These are phyloP conservation scores for Centropyge bicolor DNA, from an alignment of 2,797 vertebrate species.

Conservation along the genomic window DNA sequence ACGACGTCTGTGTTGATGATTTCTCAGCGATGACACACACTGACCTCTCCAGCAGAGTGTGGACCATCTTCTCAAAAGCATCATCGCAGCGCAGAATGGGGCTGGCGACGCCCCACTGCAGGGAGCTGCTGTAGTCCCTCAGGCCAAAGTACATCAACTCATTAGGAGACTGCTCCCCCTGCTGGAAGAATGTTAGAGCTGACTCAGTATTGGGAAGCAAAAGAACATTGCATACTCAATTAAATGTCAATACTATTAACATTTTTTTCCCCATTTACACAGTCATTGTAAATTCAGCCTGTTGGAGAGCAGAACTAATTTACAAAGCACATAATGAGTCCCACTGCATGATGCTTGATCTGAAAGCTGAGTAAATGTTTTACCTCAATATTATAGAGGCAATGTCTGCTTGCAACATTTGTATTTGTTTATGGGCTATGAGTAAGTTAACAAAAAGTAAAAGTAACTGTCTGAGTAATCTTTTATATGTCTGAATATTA, in stretches of 20 bases:
- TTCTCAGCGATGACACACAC: constrained; percentile 14
- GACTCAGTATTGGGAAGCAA: background rate
- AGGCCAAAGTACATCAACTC: constrained; percentile 95
- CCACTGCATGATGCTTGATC: background rate
- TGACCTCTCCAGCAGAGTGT: constrained; percentile 94
- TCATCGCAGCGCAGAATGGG: constrained; percentile 96
- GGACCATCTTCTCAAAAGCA: constrained; percentile 98
- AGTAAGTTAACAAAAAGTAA: background rate
- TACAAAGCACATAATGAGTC: background rate
- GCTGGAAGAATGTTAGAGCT: constrained; percentile 55
- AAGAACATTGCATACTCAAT: background rate
- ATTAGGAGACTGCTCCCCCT: constrained; percentile 87
- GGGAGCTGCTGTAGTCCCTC: constrained; percentile 94
- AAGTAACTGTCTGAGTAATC: background rate
- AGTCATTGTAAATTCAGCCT: background rate
- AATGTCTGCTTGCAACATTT: background rate
- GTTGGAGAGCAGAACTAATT: background rate
- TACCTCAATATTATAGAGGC: background rate
- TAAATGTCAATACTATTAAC: background rate
- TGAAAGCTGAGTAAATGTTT: background rate
- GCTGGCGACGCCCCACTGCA: constrained; percentile 97
- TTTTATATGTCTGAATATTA: background rate
- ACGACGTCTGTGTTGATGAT: background rate
- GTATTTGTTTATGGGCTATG: background rate
- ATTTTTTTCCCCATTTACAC: background rate